Evolutionary conservation across 1,140 invertebrate genomes (phyloP), one percentile per base, ranked within the genome.

Genomic region (Drosophila sp.): DNA sequence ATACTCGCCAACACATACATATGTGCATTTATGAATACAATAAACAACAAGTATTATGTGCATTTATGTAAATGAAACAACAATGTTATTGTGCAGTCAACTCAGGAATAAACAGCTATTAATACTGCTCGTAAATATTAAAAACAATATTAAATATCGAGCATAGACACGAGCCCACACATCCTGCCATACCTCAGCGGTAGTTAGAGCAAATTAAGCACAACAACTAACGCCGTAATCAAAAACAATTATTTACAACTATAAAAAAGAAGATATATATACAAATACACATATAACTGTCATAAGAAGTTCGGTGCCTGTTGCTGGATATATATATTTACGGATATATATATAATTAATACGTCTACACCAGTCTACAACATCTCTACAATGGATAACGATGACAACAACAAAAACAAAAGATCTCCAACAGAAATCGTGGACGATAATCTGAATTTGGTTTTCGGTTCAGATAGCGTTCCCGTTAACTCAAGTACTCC

Each of bases 401-500:
- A 75, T 58, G 67, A 51, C 70, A 66, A 48, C 58, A 84, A 56
- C 66, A 79, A 73, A 69, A 76, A 16, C 64, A 73, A 81, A 70
- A 82, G 83, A 87, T 86, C 78, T 89, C 79, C 76, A 65, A 63
- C 61, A 57, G 74, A 86, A 46, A 46, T 40, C 57, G 64, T 50
- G 36, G 66, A 32, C 70, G 63, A 67, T 51, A 57, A 79, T 56
- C 50, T 61, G 58, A 72, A 73, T 63, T 62, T 72, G 63, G 73
- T 96, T 72, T 97, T 98, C 92, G 97, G 97, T 76, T 97, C 97
- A 40, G 95, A 97, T 90, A 93, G 96, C 66, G 95, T 98, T 84
- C 95, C 97, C 93, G 96, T 97, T 93, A 96, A 97, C 92, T 98
- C 97, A 9, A 93, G 95, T 27, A 99, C 98, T 45, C 98, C 98